phyloP scores from a whole-genome alignment of 1,140 invertebrate species.

The Contarinia nasturtii region DNA sequence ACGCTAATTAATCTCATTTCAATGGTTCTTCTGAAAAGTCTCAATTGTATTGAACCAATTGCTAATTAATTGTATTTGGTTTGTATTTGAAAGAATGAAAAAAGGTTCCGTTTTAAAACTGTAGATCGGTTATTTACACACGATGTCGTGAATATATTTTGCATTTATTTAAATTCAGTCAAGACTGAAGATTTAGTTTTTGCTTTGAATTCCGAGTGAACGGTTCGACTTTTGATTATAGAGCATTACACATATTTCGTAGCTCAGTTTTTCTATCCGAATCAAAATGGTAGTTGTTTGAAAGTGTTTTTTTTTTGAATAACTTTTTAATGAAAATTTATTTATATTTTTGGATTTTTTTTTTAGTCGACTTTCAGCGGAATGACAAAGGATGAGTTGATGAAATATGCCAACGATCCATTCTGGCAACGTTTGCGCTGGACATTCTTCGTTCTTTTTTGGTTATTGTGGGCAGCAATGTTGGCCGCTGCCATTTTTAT shows the following conservation, averaged over 20 bases:
- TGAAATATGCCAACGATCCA: constrained; percentile 82
- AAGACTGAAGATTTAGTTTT: neutral
- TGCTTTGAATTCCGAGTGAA: neutral
- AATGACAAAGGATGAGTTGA: constrained; percentile 75
- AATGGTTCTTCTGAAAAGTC: no score
- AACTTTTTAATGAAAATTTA: neutral
- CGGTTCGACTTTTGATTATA: neutral
- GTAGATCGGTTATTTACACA: no score
- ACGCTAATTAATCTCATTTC: no score
- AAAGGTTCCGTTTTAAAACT: no score
- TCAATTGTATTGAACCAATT: no score
- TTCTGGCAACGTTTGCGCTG: constrained; percentile 76
- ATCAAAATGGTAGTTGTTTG: neutral
- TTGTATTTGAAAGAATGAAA: no score
- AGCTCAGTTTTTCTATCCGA: neutral
- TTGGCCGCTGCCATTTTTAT: constrained; percentile 65
- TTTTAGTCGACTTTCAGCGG: constrained; percentile 42
- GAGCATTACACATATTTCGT: no score
- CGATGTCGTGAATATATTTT: no score
- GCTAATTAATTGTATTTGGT: no score
- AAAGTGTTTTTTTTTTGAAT: no score
- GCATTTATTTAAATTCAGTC: no score
- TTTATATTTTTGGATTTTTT: neutral
- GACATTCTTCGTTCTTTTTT: constrained; percentile 70
- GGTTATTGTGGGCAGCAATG: constrained; percentile 73